Percentiles rank a stretch among this genome's conserved stretches.
These are phyloP conservation scores for Volucella zonaria DNA, from an alignment of 2,888 invertebrate genomes.

Conservation along the genomic window DNA sequence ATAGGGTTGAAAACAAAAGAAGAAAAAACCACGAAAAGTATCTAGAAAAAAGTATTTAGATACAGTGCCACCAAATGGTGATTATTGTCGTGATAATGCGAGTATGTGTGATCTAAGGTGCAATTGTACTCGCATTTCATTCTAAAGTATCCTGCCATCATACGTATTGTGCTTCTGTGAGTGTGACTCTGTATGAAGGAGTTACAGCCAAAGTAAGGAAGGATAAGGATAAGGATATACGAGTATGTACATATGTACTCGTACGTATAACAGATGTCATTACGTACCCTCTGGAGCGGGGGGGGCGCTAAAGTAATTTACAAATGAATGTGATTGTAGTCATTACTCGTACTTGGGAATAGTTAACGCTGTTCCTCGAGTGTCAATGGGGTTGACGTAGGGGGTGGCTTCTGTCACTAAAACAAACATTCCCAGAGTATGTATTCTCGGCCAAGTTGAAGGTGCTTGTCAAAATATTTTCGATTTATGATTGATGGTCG, in stretches of 20 bases:
- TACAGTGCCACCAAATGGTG: conserved; percentile 43
- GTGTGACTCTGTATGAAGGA: not conserved
- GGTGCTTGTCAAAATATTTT: conserved; percentile 30
- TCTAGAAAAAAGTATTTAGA: too few species aligned
- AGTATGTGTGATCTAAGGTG: conserved; percentile 26
- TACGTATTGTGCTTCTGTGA: too few species aligned
- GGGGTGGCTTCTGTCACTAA: conserved; percentile 9
- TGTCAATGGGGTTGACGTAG: not conserved
- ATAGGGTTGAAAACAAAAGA: not conserved
- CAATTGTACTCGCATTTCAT: conserved; percentile 4
- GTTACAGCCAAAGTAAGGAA: too few species aligned
- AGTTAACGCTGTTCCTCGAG: conserved; percentile 32
- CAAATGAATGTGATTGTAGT: conserved; percentile 60
- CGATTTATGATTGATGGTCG: conserved; percentile 43
- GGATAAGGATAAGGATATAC: conserved; percentile 2
- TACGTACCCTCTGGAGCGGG: conserved; percentile 35
- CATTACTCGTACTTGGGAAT: conserved; percentile 46
- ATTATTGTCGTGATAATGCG: conserved; percentile 51
- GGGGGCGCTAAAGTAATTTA: conserved; percentile 46
- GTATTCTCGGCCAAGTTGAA: too few species aligned
- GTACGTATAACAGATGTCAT: conserved; percentile 20
- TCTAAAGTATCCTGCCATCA: not conserved
- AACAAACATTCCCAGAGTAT: conserved; percentile 7
- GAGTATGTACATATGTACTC: not conserved
- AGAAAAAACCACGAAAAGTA: conserved; percentile 1